Evolutionary conservation across 2,113 vertebrate genomes (phyloP), one percentile per base, ranked within the genome.

Genomic region (Cyanoramphus novaezelandiae): DNA sequence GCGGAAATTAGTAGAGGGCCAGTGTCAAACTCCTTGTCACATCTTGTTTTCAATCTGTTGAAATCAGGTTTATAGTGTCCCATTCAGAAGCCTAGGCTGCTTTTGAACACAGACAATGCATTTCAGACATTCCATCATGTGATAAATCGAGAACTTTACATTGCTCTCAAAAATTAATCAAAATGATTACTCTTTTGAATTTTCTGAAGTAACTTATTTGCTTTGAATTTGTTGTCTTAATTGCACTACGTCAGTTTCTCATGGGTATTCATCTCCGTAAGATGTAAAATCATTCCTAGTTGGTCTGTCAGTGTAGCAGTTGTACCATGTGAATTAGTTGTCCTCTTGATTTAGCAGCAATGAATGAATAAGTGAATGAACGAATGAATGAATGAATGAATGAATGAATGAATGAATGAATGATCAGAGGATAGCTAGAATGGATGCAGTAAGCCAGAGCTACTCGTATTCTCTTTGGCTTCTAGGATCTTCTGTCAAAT

Each of bases 21-120:
- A 62, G 97, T 98, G 98, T 98, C 98, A 98, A 98, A 97, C 97
- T 96, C 97, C 98, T 98, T 98, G 98, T 98, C 98, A 98, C 98
- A 98, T 98, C 98, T 98, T 98, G 98, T 98, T 98, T 98, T 98
- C 98, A 97, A 2, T 98, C 98, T 98, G 97, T 98, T 97, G 97
- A 98, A 98, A 98, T 98, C 97, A 98, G 97, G 97, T 98, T 98
- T 98, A 97, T 97, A 97, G 97, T 97, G 89, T 97, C 84, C 98
- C 97, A 98, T 98, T 98, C 97, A 98, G 95, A 96, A 94, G 93
- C 88, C 68, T 91, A 86, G 94, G 79, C 93, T 89, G 89, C 97
- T 97, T 98, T 97, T 98, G 88, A 97, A 97, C 11, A 20, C 60
- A 87, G 92, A 98, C 98, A 98, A 98, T 98, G 97, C 97, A 97